A percentile compares a stretch with the other conserved stretches of the same genome.
Conservation (phyloP, 2,113 vertebrate species). For the Synchiropus splendidus region DNA sequence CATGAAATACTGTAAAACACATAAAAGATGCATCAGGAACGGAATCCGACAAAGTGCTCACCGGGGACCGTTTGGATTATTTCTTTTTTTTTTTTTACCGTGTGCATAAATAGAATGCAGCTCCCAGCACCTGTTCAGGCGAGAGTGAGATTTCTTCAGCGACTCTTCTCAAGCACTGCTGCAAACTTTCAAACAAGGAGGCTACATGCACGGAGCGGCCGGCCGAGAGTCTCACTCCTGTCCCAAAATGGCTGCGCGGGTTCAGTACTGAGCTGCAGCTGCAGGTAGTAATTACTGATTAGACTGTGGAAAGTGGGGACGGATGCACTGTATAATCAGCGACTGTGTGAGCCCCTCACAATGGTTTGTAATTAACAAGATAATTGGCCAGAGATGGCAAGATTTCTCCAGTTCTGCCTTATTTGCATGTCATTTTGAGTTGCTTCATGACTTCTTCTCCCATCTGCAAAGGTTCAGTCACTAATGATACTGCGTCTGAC, state of each 20-base stretch:
- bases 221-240: slow-evolving; percentile 16
- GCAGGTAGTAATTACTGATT: slow-evolving; percentile 80
- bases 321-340: slow-evolving; percentile 69
- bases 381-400: slow-evolving; percentile 71
- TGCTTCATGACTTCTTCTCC: slow-evolving; percentile 50
- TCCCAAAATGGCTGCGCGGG: slow-evolving; percentile 46
- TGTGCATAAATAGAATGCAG: slow-evolving; percentile 2
- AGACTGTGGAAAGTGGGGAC: slow-evolving; percentile 63
- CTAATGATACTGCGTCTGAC: slow-evolving; percentile 48
- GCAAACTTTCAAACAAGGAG: slow-evolving; percentile 3
- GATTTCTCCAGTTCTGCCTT: slow-evolving; percentile 61
- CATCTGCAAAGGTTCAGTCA: slow-evolving; percentile 32
- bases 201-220: slow-evolving; percentile 4
- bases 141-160: slow-evolving; percentile 1
- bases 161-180: neutral
- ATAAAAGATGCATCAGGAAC: too few relatives aligned
- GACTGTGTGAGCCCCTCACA: slow-evolving; percentile 66
- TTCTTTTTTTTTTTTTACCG: too few relatives aligned
- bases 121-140: neutral
- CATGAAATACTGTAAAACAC: too few relatives aligned
- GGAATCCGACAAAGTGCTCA: too few relatives aligned
- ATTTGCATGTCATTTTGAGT: slow-evolving; percentile 60
- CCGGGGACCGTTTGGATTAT: too few relatives aligned
- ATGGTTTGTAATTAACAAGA: slow-evolving; percentile 74
- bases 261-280: slow-evolving; percentile 51